These are phyloP conservation scores for Acronicta psi DNA, from an alignment of 2,888 invertebrate species.

Conservation along the genomic window DNA sequence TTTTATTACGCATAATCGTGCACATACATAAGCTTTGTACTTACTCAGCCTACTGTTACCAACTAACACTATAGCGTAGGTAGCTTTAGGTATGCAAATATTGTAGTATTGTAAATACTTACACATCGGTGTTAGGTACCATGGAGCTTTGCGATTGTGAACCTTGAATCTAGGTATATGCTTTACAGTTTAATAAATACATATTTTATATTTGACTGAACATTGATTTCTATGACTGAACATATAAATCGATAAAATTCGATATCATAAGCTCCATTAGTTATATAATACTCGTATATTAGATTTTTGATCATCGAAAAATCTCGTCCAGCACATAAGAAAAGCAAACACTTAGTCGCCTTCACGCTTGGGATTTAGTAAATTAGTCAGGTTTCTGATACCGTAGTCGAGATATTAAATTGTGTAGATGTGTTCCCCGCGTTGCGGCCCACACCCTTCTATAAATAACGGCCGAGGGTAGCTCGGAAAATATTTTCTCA, in stretches of 20 bases:
- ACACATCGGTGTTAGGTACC: too few species aligned
- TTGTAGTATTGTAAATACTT: constrained; percentile 5
- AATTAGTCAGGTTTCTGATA: constrained; percentile 35
- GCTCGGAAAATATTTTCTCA: constrained; percentile 30
- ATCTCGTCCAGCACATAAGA: background rate
- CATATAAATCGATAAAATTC: too few species aligned
- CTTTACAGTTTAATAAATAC: too few species aligned
- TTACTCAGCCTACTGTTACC: too few species aligned
- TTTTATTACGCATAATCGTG: constrained; percentile 14
- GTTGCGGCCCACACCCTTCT: constrained; percentile 36
- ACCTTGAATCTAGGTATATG: too few species aligned
- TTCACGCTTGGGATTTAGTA: constrained; percentile 21
- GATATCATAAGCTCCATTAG: too few species aligned
- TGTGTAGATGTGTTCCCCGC: constrained; percentile 18
- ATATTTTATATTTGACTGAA: too few species aligned
- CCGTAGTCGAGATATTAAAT: constrained; percentile 29
- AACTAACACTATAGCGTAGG: too few species aligned
- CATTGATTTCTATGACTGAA: too few species aligned
- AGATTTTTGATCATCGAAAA: too few species aligned
- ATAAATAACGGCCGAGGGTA: constrained; percentile 40
- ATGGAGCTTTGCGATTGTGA: background rate
- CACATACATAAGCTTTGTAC: constrained; percentile 2
- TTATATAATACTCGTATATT: too few species aligned
- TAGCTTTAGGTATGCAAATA: constrained; percentile 1
- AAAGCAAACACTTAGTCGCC: constrained; percentile 12